These are phyloP conservation scores for Drosophila ambigua DNA, from an alignment of 1,140 invertebrate species.

Conservation along the genomic window DNA sequence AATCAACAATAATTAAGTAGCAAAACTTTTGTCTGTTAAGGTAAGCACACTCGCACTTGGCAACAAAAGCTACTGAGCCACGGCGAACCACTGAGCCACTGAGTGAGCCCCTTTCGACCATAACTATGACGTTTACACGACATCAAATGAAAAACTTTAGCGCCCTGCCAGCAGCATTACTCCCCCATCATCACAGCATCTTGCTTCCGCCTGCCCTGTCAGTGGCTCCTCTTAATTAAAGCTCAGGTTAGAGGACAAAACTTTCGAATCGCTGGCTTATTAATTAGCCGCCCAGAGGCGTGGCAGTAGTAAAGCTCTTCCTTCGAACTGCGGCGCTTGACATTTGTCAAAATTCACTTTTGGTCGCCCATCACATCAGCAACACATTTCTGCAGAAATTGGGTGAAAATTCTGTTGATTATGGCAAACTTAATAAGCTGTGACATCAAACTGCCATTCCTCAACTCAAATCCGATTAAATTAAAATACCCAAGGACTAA, in stretches of 20 bases:
- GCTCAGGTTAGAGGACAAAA: conserved; percentile 50
- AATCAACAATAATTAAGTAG: conserved; percentile 73
- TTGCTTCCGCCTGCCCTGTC: conserved; percentile 12
- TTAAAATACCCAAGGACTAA: too few species aligned
- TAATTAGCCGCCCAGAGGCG: conserved; percentile 43
- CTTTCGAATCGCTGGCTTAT: conserved; percentile 50
- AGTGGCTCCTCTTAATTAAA: conserved; percentile 60
- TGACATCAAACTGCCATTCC: too few species aligned
- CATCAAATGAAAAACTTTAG: conserved; percentile 71
- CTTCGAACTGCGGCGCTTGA: conserved; percentile 22
- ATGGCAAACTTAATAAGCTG: too few species aligned
- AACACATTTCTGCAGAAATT: background rate
- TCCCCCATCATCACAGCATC: background rate
- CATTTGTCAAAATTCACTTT: conserved; percentile 25
- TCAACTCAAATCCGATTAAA: too few species aligned
- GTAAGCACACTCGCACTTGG: conserved; percentile 14
- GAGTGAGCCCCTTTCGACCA: conserved; percentile 44
- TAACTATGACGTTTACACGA: conserved; percentile 60
- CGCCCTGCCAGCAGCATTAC: conserved; percentile 4
- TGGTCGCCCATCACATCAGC: too few species aligned
- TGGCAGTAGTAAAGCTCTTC: background rate
- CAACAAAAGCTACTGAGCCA: conserved; percentile 3
- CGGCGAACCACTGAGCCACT: too few species aligned
- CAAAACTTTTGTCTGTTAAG: conserved; percentile 58
- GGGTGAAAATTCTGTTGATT: background rate